Base-by-base conservation (phyloP, 1,140 invertebrate species). In the Caerostris darwini region DNA sequence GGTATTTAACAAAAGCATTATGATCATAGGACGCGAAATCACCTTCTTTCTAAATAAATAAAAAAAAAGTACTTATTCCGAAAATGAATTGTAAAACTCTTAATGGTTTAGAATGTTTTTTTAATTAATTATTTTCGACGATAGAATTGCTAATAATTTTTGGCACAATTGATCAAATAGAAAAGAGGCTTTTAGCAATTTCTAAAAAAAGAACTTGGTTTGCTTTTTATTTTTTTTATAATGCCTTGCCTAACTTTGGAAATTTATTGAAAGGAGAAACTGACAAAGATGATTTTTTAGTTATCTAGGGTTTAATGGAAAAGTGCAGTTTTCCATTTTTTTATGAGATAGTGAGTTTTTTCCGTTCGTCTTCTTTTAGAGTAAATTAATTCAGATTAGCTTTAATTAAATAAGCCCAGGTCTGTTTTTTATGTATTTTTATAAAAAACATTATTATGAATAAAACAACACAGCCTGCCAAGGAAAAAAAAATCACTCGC, bases 331-430 rank as follows among this genome's bases (percentile, higher is more conserved):
- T 85, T 58, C 5, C 34, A 85, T 85, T 85, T 59, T 14, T 85
- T 85, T 85, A 85, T 85, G 83, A 10, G 56, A 77, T 85, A 85
- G 54, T 85, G 58, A 19, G 54, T 7, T 34, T 85, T 85, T 85
- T 58, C n/a, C 17, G n/a, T 34, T 58, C 19, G 3, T 3, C 58
- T 85, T 85, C 7, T 58, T 85, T 85, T 57, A 85, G 34, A 85
- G 56, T 85, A 58, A 85, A 85, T 85, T 85, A 85, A 85, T 85
- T 85, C 56, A 59, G 54, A 85, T 85, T 85, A 85, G 83, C 83
- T 85, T 85, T 85, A 85, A 85, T 85, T 85, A 85, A 85, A 85
- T 85, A 54, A 85, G 56, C 56, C 19, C 12, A n/a, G 19, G n/a
- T 56, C 54, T 85, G 5, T 57, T 85, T 82, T 85, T 85, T 85